phyloP scores from a whole-genome alignment of 2,888 invertebrate genomes.

The Terebella lapidaria region DNA sequence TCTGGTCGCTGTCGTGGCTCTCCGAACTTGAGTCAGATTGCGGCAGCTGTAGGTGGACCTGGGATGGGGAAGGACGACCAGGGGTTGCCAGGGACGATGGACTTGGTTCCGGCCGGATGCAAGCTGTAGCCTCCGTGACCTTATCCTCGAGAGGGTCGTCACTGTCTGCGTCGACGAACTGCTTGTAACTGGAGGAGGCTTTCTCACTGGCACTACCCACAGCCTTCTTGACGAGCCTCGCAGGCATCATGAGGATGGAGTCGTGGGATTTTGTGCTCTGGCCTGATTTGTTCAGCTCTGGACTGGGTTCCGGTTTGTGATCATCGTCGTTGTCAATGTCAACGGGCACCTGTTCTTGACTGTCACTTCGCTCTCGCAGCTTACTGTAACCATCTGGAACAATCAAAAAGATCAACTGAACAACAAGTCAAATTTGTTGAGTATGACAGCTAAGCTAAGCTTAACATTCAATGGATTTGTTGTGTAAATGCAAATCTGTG shows the following conservation, averaged over 20 bases:
- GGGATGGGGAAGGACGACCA: not conserved
- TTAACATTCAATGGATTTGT: no score
- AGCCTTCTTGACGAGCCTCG: conserved; percentile 37
- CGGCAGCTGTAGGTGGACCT: not conserved
- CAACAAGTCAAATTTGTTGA: no score
- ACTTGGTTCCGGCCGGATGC: not conserved
- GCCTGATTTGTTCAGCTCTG: not conserved
- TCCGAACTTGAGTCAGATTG: conserved; percentile 42
- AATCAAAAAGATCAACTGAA: not conserved
- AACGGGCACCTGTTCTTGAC: conserved; percentile 7
- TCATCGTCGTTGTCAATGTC: not conserved
- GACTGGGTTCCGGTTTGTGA: not conserved
- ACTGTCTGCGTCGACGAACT: conserved; percentile 58
- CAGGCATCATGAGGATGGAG: conserved; percentile 27
- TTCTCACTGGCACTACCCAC: conserved; percentile 47
- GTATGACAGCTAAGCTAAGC: no score
- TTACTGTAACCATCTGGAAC: conserved; percentile 18
- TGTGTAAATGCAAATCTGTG: no score
- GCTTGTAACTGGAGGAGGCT: conserved; percentile 68
- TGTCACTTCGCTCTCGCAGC: conserved; percentile 17
- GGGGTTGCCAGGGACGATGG: not conserved
- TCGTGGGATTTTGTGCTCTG: conserved; percentile 28
- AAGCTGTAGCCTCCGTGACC: not conserved
- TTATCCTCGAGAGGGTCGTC: conserved; percentile 37
- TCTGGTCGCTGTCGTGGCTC: conserved; percentile 53